Evolutionary conservation across 1,140 invertebrate species (phyloP), one percentile per base, ranked within the genome.

Genomic region (Oreohelix idahoensis): DNA sequence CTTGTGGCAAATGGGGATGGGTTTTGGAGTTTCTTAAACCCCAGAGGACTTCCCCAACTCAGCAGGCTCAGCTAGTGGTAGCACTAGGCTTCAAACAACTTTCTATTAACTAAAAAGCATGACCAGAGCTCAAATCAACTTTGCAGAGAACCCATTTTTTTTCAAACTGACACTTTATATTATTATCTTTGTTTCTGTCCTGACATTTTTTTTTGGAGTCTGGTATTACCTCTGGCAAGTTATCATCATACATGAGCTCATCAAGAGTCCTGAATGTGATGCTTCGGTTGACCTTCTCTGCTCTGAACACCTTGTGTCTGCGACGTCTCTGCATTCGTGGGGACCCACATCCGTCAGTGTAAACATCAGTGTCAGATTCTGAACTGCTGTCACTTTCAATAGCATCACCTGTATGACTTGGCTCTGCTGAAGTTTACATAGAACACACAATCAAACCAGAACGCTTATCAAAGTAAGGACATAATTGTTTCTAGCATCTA

Each of bases 161-260:
- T n/a, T n/a, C n/a, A n/a, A n/a, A n/a, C n/a, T n/a, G n/a, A n/a
- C n/a, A n/a, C n/a, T n/a, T n/a, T n/a, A n/a, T n/a, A n/a, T n/a
- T n/a, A n/a, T n/a, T n/a, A n/a, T n/a, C n/a, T n/a, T n/a, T n/a
- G n/a, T n/a, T n/a, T n/a, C n/a, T n/a, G n/a, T n/a, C n/a, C n/a
- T n/a, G n/a, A n/a, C n/a, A n/a, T n/a, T n/a, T n/a, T n/a, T n/a
- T n/a, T n/a, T n/a, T 5, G 4, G 17, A 66, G 8, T 66, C 63
- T 32, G 63, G 23, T 26, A 36, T 49, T 93, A 97, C 96, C 94
- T 98, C 97, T 13, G 97, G 97, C 86, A 98, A 92, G n/a, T 96
- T 97, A 91, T 97, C 97, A 74, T 97, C 95, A 90, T 97, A 97
- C 0, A 96, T 94, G 35, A 97, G 93, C 90, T 97, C 96, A 89